phyloP scores from a whole-genome alignment of 2,113 vertebrate species.

The Catharus fuscescens region DNA sequence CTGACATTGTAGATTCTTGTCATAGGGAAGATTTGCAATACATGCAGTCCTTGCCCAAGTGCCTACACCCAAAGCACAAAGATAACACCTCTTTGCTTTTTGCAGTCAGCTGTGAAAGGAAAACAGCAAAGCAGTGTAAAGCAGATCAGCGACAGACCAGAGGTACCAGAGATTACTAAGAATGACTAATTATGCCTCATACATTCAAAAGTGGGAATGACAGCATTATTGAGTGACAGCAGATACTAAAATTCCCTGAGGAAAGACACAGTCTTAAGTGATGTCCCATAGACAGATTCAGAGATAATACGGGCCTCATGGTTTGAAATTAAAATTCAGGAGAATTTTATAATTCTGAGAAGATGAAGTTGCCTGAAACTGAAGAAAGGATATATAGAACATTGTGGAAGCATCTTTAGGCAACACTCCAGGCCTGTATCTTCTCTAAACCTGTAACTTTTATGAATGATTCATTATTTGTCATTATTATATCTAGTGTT shows the following conservation, averaged over 20 bases:
- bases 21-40: neutral
- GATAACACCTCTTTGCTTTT: neutral
- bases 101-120: neutral
- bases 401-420: neutral
- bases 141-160: neutral
- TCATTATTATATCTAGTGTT: neutral
- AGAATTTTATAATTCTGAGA: neutral
- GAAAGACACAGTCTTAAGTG: neutral
- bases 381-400: neutral
- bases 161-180: neutral
- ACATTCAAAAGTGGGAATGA: neutral
- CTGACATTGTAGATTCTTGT: neutral
- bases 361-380: neutral
- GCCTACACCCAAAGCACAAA: neutral
- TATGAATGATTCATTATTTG: neutral
- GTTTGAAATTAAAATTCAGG: slow-evolving; percentile 26
- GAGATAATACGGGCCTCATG: neutral
- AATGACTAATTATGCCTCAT: neutral
- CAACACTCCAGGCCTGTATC: neutral
- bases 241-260: neutral
- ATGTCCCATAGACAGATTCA: neutral
- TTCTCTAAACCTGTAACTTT: neutral
- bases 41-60: neutral
- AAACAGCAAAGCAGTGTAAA: neutral
- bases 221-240: neutral